A percentile compares a stretch with the other conserved stretches of the same genome.
Conservation (phyloP, 2,888 invertebrate genomes). For the Pristionchus maxplancki region DNA sequence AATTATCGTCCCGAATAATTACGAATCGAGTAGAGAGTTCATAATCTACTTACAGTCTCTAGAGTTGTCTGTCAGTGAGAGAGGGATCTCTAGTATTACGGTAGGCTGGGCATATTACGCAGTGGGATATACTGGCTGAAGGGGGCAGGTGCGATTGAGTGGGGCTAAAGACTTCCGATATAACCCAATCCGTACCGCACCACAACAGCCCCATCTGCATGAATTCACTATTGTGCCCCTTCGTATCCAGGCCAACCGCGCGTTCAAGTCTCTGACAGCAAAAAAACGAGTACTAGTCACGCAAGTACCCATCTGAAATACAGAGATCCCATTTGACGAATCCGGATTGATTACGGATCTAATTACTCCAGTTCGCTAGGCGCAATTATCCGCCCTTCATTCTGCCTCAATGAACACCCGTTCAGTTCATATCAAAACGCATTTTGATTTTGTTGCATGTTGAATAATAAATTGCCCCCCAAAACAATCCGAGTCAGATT, state of each 20-base stretch:
- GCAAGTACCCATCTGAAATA: too few species aligned
- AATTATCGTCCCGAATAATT: slow-evolving; percentile 9
- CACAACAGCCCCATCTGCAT: not conserved
- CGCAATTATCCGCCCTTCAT: too few species aligned
- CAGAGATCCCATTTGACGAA: too few species aligned
- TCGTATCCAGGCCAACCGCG: not conserved
- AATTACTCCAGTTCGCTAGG: too few species aligned
- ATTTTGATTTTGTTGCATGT: too few species aligned
- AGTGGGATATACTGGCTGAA: not conserved
- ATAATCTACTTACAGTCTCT: not conserved
- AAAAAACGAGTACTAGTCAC: too few species aligned
- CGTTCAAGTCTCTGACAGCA: too few species aligned
- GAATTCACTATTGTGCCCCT: not conserved
- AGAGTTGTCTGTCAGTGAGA: not conserved
- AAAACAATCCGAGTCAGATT: too few species aligned
- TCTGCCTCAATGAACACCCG: too few species aligned
- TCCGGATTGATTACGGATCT: too few species aligned
- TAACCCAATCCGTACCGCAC: not conserved
- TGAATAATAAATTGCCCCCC: too few species aligned
- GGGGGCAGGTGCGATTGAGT: not conserved
- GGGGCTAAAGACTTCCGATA: not conserved
- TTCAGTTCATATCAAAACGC: too few species aligned
- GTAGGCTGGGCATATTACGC: not conserved
- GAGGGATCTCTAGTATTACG: not conserved
- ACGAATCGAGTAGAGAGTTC: not conserved